phyloP scores from a whole-genome alignment of 2,797 vertebrate genomes.

The Philypnodon macrostomus region DNA sequence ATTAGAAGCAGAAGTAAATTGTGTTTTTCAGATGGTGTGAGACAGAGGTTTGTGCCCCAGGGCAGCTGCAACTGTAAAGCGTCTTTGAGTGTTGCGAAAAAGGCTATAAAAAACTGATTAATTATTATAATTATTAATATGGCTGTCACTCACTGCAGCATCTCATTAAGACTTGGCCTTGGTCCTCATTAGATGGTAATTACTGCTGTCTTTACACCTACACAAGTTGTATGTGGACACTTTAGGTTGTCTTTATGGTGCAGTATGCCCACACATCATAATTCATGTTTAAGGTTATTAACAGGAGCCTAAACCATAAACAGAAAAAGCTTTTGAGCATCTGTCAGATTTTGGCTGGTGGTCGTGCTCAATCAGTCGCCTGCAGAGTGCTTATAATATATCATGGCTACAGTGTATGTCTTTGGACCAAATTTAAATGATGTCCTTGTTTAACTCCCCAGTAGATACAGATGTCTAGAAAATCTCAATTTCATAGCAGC shows the following conservation, averaged over 20 bases:
- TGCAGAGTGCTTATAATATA: slow-evolving; percentile 8
- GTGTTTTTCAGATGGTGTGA: slow-evolving; percentile 20
- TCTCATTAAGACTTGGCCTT: slow-evolving; percentile 59
- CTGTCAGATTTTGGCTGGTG: neutral
- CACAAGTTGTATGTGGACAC: slow-evolving; percentile 1
- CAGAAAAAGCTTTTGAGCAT: neutral
- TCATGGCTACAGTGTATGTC: neutral
- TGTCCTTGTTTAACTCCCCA: slow-evolving; percentile 6
- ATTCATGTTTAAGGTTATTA: slow-evolving; percentile 2
- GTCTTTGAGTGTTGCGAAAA: too few species aligned
- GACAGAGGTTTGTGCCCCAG: slow-evolving; percentile 24
- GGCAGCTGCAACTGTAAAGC: too few species aligned
- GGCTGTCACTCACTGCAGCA: slow-evolving; percentile 58
- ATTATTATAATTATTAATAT: too few species aligned
- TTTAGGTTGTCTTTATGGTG: neutral
- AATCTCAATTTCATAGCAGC: slow-evolving; percentile 2
- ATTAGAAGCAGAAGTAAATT: slow-evolving; percentile 16
- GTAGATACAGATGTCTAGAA: slow-evolving; percentile 16
- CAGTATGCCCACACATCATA: neutral
- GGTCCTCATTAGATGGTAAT: slow-evolving; percentile 49
- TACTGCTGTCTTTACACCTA: slow-evolving; percentile 41
- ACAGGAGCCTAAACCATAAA: neutral
- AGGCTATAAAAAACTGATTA: too few species aligned
- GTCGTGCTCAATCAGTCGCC: neutral
- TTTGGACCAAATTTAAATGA: slow-evolving; percentile 17